Percentiles rank a stretch among this genome's conserved stretches.
phyloP scores from a whole-genome alignment of 2,888 invertebrate species.

The Anodontia alba region DNA sequence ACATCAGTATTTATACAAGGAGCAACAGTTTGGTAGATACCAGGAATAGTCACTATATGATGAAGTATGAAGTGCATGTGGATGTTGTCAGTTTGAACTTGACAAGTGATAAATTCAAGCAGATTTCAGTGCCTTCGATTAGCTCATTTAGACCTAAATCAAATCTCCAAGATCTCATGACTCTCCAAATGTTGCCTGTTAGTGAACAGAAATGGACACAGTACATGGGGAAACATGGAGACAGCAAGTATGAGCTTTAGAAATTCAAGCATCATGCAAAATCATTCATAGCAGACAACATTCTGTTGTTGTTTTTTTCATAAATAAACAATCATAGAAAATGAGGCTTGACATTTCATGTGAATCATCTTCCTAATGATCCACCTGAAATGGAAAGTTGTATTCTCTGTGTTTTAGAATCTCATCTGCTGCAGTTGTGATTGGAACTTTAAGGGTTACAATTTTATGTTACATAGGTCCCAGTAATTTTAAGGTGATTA shows the following conservation, averaged over 20 bases:
- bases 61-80: slow-evolving; percentile 10
- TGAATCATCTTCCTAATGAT: not conserved
- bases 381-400: no score
- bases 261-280: not conserved
- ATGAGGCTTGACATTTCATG: not conserved
- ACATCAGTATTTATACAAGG: slow-evolving; percentile 32
- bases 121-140: slow-evolving; percentile 25
- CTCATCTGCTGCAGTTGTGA: no score
- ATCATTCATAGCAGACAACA: not conserved
- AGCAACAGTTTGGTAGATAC: slow-evolving; percentile 1
- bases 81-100: slow-evolving; percentile 44
- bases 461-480: no score
- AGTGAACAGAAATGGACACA: slow-evolving; percentile 45
- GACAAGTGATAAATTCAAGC: not conserved
- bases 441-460: no score
- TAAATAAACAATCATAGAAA: no score
- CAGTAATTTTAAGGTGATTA: no score
- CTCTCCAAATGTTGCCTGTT: slow-evolving; percentile 11
- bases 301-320: not conserved
- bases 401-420: no score
- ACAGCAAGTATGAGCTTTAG: not conserved
- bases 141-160: not conserved
- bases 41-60: not conserved
- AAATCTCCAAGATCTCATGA: not conserved
- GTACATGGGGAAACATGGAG: slow-evolving; percentile 39